phyloP scores from a whole-genome alignment of 2,797 vertebrate genomes.

The Myotis findleyi region DNA sequence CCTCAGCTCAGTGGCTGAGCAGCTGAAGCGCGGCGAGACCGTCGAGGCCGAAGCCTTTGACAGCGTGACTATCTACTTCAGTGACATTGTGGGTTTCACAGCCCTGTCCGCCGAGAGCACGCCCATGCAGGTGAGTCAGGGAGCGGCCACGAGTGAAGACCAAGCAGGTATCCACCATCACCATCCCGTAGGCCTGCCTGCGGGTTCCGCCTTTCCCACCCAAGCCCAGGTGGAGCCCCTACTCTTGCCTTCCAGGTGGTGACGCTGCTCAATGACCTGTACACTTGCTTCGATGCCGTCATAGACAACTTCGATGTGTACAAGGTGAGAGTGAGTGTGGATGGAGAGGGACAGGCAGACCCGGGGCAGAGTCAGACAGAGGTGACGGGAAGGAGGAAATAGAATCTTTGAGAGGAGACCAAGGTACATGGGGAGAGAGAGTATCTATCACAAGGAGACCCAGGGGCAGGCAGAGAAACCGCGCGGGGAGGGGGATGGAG shows the following conservation, averaged over 20 bases:
- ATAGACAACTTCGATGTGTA: slow-evolving; percentile 99
- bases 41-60: slow-evolving; percentile 97
- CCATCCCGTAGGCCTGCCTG: background rate
- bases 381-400: background rate
- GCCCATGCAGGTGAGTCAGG: slow-evolving; percentile 92
- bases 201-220: background rate
- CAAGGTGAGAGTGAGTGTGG: slow-evolving; percentile 89
- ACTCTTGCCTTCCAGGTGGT: slow-evolving; percentile 90
- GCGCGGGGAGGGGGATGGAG: accelerated
- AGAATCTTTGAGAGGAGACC: background rate
- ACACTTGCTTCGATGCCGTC: slow-evolving; percentile 97
- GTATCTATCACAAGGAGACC: background rate
- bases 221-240: background rate
- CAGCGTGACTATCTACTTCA: slow-evolving; percentile 98
- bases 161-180: background rate
- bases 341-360: background rate
- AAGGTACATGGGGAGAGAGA: background rate
- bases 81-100: slow-evolving; percentile 97
- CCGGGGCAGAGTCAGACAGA: background rate
- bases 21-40: slow-evolving; percentile 95
- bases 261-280: slow-evolving; percentile 96
- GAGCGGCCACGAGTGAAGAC: accelerated
- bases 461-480: background rate
- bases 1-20: slow-evolving; percentile 95
- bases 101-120: slow-evolving; percentile 95